Base-by-base conservation (phyloP, 1,140 invertebrate species). In the Drosophila ambigua region DNA sequence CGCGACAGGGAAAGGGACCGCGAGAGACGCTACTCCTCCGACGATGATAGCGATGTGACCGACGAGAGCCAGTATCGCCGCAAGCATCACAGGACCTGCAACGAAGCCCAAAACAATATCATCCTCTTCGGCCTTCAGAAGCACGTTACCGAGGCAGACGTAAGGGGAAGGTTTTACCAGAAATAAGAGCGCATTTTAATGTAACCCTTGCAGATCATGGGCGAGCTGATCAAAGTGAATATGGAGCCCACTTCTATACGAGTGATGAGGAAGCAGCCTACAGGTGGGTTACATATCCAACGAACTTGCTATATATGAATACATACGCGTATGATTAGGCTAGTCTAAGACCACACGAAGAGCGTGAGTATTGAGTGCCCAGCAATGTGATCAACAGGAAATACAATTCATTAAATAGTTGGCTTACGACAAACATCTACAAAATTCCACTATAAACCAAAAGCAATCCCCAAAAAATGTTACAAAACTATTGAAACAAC, bases 111-210 rank as follows among this genome's bases (percentile, higher is more conserved):
- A 84, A 96, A 96, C 88, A 97, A 96, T 41, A 95, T 98, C 49
- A 96, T 98, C 93, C 95, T 97, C 49, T 93, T 96, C 73, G 96
- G 96, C 53, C 92, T 98, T 39, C 95, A 96, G 46, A 94, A 95
- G 83, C 95, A 96, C 85, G 95, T 97, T 66, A 96, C 96, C 23
- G 97, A 97, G 92, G 95, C 96, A 92, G 96, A 97, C 94, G 96
- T 97, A 94, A 93, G 95, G 23, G 13, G 20, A 13, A 9, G 44
- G 20, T 8, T 69, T 15, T 13, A 69, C 93, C 16, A 6, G 0
- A n/a, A 51, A 13, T 5, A 49, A 48, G 3, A 5, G 7, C 6
- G 28, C 11, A 15, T 24, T 35, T 8, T 5, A 4, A 35, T 8
- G 24, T 23, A 43, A 48, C 7, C 28, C 41, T 15, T 46, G 16